Evolutionary conservation across 2,888 invertebrate genomes (phyloP).

Genomic region (Drosophila borealis): DNA sequence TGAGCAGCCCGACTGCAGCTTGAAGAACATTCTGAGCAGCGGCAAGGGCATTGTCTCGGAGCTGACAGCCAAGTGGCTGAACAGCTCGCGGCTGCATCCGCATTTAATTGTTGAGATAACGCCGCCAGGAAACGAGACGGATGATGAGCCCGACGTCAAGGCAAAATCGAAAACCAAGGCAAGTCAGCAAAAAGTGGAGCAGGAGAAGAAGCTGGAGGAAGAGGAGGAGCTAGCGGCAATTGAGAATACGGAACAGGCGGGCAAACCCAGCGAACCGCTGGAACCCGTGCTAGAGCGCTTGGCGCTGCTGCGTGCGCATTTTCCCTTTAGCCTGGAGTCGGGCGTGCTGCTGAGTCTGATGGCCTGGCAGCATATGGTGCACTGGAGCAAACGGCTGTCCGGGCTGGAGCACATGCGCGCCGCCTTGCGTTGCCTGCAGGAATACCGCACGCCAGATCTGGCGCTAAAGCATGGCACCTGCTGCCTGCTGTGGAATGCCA

Average conservation of each 20-base stretch:
- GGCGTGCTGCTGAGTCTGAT: conserved; percentile 93
- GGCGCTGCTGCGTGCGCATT: conserved; percentile 89
- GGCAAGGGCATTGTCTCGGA: conserved; percentile 95
- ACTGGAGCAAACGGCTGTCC: conserved; percentile 93
- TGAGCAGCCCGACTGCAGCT: conserved; percentile 87
- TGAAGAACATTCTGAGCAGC: conserved; percentile 88
- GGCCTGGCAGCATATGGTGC: conserved; percentile 95
- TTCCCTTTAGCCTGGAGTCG: conserved; percentile 93
- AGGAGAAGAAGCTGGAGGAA: conserved; percentile 9
- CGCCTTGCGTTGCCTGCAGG: conserved; percentile 89
- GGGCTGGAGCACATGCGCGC: conserved; percentile 89
- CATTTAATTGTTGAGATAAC: conserved; percentile 86
- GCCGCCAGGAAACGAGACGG: conserved; percentile 84
- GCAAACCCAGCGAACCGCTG: conserved; percentile 23
- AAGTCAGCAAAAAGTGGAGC: conserved; percentile 20
- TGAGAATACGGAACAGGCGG: neutral
- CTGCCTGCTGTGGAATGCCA: conserved; percentile 94
- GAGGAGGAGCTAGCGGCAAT: neutral
- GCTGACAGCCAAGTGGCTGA: conserved; percentile 94
- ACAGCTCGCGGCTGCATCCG: conserved; percentile 90
- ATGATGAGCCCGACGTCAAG: conserved; percentile 45
- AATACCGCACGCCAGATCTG: conserved; percentile 78
- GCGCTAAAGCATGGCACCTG: conserved; percentile 91
- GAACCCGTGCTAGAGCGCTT: conserved; percentile 87
- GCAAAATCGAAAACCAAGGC: conserved; percentile 9